Evolutionary conservation across 2,113 vertebrate species (phyloP).

Genomic region (Vireo altiloquus): DNA sequence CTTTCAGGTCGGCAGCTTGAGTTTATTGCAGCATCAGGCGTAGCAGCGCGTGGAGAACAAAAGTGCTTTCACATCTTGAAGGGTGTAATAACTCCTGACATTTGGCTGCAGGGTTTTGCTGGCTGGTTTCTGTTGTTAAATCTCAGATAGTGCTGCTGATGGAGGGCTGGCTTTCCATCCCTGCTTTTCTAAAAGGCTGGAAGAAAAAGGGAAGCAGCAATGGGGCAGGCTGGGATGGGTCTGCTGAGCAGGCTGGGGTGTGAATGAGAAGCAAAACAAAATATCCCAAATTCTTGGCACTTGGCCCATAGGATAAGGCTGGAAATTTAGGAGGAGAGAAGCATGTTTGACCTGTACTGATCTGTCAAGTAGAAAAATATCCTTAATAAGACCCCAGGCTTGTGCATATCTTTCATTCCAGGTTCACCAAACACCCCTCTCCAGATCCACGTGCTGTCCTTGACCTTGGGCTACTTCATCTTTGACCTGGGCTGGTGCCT

Average conservation of each 20-base stretch:
- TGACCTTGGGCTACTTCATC: slow-evolving; percentile 86
- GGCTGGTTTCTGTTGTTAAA: background rate
- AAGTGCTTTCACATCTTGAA: background rate
- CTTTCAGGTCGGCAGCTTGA: background rate
- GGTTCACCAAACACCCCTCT: slow-evolving; percentile 84
- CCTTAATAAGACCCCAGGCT: background rate
- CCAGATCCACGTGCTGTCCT: slow-evolving; percentile 77
- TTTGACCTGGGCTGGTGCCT: slow-evolving; percentile 90
- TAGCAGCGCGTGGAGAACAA: background rate
- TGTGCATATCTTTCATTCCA: background rate
- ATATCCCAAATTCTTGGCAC: background rate
- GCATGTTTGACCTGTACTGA: accelerated
- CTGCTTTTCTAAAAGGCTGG: background rate
- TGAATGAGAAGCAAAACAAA: background rate
- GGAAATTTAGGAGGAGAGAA: background rate
- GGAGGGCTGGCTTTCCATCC: background rate
- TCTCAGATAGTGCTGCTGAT: background rate
- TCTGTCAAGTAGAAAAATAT: background rate
- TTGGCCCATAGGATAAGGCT: background rate
- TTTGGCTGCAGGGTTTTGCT: background rate
- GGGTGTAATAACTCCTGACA: background rate
- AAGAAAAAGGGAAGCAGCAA: background rate
- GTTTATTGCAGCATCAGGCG: background rate
- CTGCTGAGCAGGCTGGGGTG: background rate
- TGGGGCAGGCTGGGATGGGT: background rate